Base-by-base conservation (phyloP, 2,888 invertebrate genomes). In the Coecobrya sp. region DNA sequence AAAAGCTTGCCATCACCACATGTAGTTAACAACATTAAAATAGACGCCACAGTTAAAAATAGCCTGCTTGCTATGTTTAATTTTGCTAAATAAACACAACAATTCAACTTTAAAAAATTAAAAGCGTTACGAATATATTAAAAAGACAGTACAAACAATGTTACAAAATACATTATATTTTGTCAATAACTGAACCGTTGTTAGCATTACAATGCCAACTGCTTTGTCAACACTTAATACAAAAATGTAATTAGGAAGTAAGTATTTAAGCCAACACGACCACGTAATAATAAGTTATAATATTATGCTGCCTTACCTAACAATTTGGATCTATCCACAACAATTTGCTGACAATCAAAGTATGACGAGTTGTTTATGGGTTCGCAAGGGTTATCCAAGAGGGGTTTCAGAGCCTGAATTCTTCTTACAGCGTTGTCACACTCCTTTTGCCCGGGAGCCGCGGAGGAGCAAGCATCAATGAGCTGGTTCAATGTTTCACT, bases 401-500 rank as follows among this genome's bases (percentile, higher is more conserved):
- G 96, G 0, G 98, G 97, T 25, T 97, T 97, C 96, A 98, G 97
- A 89, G 98, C 97, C 96, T 98, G 98, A 92, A 99, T 99, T 95
- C 98, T 98, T 93, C 99, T 96, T 86, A 99, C 97, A 0, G 99
- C 99, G 94, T 98, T 99, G 95, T 98, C 99, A 96, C 99, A 99
- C 95, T 99, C 99, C 95, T 98, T 98, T 96, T 99, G 99, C 0
- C 99, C 99, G 0, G 99, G 99, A 0, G 98, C 98, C 0, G 98
- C 98, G 52, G 97, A 97, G 0, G 98, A 98, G 95, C 98, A 98
- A 5, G 98, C 97, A 95, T 98, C 97, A 94, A 99, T 98, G 93
- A 99, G 96, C 95, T 98, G 97, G 95, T 99, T 99, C 94, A 99
- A 98, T 95, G 98, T 98, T 94, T 99, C 99, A 0, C 98, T 99